Evolutionary conservation across 2,113 vertebrate genomes (phyloP).

Genomic region (Pomatorhinus ruficollis): DNA sequence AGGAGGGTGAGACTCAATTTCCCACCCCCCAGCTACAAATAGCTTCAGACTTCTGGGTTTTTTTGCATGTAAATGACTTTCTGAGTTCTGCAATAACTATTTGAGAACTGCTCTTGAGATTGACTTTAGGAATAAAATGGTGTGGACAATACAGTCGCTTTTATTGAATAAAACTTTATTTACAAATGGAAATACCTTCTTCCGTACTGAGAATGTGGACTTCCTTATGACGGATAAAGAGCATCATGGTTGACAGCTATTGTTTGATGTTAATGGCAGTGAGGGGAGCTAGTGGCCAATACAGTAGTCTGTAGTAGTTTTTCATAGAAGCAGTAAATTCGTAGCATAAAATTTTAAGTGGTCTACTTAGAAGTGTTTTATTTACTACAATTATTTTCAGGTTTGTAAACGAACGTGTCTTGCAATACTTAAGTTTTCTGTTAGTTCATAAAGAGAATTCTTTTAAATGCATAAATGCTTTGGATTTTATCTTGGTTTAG

Average conservation of each 20-base stretch:
- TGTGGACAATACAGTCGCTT: background rate
- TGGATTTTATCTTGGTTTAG: background rate
- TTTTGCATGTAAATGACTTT: background rate
- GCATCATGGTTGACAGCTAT: background rate
- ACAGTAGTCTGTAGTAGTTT: background rate
- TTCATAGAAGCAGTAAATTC: background rate
- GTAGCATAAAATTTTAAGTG: background rate
- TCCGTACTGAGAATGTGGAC: background rate
- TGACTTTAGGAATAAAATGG: background rate
- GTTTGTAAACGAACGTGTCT: background rate
- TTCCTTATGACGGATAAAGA: background rate
- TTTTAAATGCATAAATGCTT: background rate
- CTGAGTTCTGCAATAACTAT: background rate
- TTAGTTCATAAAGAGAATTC: background rate
- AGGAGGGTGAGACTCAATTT: background rate
- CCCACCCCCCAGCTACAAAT: rapidly evolving
- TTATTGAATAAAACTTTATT: background rate
- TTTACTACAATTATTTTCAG: background rate
- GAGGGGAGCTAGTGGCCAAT: background rate
- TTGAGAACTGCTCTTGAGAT: background rate
- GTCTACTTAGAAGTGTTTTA: background rate
- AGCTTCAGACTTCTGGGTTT: background rate
- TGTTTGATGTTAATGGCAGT: background rate
- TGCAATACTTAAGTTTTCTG: background rate
- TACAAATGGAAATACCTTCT: background rate